These are phyloP conservation scores for Drosophila orosa DNA, from an alignment of 1,140 invertebrate genomes.

Conservation along the genomic window DNA sequence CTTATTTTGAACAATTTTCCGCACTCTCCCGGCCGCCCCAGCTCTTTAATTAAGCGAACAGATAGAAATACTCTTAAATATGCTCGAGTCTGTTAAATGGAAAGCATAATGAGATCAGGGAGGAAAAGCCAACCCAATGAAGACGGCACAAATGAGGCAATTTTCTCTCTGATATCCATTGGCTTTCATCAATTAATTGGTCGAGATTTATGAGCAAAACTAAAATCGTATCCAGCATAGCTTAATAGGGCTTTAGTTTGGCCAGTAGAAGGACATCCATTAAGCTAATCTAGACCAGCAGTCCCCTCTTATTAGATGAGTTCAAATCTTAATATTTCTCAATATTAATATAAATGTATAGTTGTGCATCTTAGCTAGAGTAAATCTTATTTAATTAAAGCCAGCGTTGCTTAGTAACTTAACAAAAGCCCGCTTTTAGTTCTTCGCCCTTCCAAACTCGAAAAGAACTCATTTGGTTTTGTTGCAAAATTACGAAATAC, in stretches of 20 bases:
- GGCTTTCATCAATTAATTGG: conserved; percentile 43
- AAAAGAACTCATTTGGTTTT: conserved; percentile 64
- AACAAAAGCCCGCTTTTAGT: not conserved
- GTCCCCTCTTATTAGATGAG: no score
- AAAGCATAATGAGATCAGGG: conserved; percentile 64
- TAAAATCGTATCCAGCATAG: conserved; percentile 7
- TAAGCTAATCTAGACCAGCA: not conserved
- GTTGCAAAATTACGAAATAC: conserved; percentile 73
- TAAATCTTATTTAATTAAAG: conserved; percentile 67
- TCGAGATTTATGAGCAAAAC: conserved; percentile 9
- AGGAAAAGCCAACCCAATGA: conserved; percentile 38
- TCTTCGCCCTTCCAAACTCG: conserved; percentile 1
- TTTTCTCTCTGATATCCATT: conserved; percentile 34
- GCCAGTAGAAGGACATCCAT: not conserved
- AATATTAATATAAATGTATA: not conserved
- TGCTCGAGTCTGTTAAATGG: conserved; percentile 63
- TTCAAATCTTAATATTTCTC: not conserved
- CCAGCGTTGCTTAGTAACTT: conserved; percentile 22
- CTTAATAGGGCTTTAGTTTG: not conserved
- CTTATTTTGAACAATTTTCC: conserved; percentile 75
- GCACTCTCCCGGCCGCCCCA: not conserved
- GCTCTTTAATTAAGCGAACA: conserved; percentile 67
- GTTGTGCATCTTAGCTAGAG: not conserved
- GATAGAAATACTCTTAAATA: conserved; percentile 74
- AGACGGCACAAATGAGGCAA: conserved; percentile 28